Evolutionary conservation across 2,797 vertebrate species (phyloP).

Genomic region (Sebastes goodei): DNA sequence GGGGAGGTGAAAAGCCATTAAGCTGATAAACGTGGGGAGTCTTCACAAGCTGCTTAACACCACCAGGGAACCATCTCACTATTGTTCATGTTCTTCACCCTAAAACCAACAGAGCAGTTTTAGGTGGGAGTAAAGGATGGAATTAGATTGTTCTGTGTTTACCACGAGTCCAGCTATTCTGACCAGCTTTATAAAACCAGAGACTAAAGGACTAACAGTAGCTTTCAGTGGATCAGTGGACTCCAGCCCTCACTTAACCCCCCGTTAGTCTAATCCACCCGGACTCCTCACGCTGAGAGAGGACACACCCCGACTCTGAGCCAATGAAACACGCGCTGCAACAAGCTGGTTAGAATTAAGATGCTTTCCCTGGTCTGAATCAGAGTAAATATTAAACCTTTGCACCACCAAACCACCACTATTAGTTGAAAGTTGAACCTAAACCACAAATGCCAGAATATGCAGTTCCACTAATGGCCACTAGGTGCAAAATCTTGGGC

Average conservation of each 20-base stretch:
- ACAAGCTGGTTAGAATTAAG: background rate
- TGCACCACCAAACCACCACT: background rate
- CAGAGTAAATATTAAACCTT: background rate
- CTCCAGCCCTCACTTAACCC: background rate
- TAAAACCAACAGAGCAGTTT: background rate
- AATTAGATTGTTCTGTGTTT: background rate
- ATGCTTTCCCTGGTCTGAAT: background rate
- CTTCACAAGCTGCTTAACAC: slow-evolving; percentile 38
- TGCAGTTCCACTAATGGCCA: background rate
- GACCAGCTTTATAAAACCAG: background rate
- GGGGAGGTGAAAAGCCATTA: background rate
- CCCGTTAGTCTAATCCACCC: slow-evolving; percentile 19
- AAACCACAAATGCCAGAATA: background rate
- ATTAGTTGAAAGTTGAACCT: no score
- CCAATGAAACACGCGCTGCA: background rate
- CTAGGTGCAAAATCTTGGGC: background rate
- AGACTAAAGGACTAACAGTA: slow-evolving; percentile 18
- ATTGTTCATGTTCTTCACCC: background rate
- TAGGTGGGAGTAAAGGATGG: background rate
- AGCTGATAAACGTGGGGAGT: slow-evolving; percentile 33
- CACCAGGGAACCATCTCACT: background rate
- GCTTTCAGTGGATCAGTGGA: slow-evolving; percentile 52
- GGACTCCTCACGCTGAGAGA: background rate
- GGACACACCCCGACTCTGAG: background rate
- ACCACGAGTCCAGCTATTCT: background rate